These are phyloP conservation scores for Drosophila persimilis DNA, from an alignment of 1,140 invertebrate species.

Conservation along the genomic window DNA sequence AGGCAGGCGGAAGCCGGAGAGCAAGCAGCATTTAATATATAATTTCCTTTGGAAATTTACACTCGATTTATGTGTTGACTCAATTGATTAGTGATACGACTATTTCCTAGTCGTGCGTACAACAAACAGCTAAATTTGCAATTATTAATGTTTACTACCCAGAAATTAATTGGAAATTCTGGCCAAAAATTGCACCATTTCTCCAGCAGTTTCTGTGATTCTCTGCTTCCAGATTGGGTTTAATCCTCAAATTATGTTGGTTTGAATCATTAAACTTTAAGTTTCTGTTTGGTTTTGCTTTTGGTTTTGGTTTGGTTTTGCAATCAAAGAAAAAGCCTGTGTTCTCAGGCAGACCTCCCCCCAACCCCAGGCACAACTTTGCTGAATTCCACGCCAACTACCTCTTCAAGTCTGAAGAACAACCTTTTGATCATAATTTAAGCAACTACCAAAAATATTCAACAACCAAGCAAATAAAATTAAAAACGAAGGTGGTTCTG, in stretches of 20 bases:
- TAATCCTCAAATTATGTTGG: not conserved
- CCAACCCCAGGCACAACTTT: not conserved
- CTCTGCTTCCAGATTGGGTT: too few species aligned
- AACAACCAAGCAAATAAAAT: not conserved
- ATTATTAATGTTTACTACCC: conserved; percentile 12
- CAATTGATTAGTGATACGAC: conserved; percentile 25
- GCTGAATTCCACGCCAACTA: too few species aligned
- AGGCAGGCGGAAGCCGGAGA: not conserved
- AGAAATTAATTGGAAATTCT: not conserved
- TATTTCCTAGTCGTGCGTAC: not conserved
- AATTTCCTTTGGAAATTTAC: conserved; percentile 5
- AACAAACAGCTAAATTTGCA: conserved; percentile 26
- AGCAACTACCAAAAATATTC: conserved; percentile 46
- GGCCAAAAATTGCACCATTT: conserved; percentile 1
- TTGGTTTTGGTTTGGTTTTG: conserved; percentile 3
- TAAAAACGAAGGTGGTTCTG: too few species aligned
- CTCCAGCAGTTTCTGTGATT: not conserved
- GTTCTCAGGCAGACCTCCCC: too few species aligned
- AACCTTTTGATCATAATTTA: conserved; percentile 52
- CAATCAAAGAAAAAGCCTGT: not conserved
- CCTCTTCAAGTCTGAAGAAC: not conserved
- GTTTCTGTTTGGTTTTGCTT: not conserved
- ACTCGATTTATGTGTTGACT: conserved; percentile 17
- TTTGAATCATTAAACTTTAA: too few species aligned
- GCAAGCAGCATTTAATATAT: conserved; percentile 4